A percentile compares a stretch with the other conserved stretches of the same genome.
These are phyloP conservation scores for Apostichopus leukothele DNA, from an alignment of 53 echinoderm and acorn worm genomes.

Conservation along the genomic window DNA sequence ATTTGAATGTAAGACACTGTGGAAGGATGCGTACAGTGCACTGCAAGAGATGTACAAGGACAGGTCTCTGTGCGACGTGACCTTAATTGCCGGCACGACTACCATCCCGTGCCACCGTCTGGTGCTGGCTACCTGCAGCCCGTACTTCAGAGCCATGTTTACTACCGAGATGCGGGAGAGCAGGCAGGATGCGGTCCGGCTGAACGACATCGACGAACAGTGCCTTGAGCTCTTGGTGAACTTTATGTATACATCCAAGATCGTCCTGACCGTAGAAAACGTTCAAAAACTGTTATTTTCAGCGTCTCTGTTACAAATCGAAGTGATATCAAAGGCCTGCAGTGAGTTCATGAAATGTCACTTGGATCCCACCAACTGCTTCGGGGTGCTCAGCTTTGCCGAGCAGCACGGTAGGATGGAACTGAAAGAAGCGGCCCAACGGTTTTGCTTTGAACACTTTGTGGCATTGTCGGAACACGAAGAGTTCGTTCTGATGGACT, in stretches of 20 bases:
- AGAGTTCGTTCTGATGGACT: conserved; percentile 71
- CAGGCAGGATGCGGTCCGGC: conserved; percentile 62
- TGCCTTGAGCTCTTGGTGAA: conserved; percentile 70
- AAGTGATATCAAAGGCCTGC: conserved; percentile 80
- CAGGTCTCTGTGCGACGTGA: conserved; percentile 80
- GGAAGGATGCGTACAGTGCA: conserved; percentile 81
- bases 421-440: conserved; percentile 72
- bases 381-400: conserved; percentile 91
- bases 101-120: conserved; percentile 82
- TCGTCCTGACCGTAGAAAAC: conserved; percentile 84
- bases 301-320: conserved; percentile 84
- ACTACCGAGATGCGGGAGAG: conserved; percentile 91
- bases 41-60: conserved; percentile 79
- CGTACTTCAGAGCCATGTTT: conserved; percentile 98
- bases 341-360: conserved; percentile 97
- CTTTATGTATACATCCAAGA: conserved; percentile 95
- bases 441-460: conserved; percentile 80
- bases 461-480: conserved; percentile 71
- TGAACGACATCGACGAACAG: conserved; percentile 86
- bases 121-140: conserved; percentile 91
- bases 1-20: conserved; percentile 84
- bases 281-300: conserved; percentile 93
- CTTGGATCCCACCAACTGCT: conserved; percentile 88
- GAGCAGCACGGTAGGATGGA: conserved; percentile 87
- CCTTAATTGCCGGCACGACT: conserved; percentile 67